Percentiles rank a stretch among this genome's conserved stretches.
phyloP scores from a whole-genome alignment of 1,140 invertebrate genomes.

The Diachasma alloeum region DNA sequence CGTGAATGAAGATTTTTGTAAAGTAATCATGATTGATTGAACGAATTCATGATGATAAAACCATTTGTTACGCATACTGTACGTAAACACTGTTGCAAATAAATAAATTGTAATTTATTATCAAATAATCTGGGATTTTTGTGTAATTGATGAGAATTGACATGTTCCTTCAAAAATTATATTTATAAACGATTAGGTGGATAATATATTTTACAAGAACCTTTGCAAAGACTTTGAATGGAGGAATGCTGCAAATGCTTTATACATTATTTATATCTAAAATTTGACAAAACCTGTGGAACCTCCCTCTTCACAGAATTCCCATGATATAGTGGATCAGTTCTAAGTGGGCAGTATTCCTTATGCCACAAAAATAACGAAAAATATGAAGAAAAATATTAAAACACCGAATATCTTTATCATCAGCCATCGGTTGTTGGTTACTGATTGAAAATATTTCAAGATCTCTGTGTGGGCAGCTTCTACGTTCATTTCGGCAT shows the following conservation, averaged over 20 bases:
- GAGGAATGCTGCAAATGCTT: constrained; percentile 30
- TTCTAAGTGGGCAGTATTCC: neutral
- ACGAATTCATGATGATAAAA: neutral
- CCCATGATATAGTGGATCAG: neutral
- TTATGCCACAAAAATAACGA: constrained; percentile 93
- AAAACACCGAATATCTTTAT: constrained; percentile 99
- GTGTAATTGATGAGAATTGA: neutral
- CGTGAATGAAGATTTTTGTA: neutral
- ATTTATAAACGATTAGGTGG: neutral
- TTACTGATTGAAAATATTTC: constrained; percentile 97
- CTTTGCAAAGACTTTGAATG: constrained; percentile 8
- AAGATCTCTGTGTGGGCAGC: constrained; percentile 96
- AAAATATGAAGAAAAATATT: constrained; percentile 99
- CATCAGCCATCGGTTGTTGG: constrained; percentile 98
- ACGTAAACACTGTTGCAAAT: constrained; percentile 52
- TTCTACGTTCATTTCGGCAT: constrained; percentile 95
- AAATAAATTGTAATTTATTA: constrained; percentile 59
- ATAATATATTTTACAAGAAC: constrained; percentile 23
- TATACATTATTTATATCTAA: constrained; percentile 26
- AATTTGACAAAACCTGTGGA: neutral
- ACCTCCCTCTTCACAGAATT: neutral
- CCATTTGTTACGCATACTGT: constrained; percentile 39
- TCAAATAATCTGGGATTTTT: neutral
- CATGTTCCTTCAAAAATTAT: constrained; percentile 22
- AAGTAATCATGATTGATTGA: neutral